Percentiles rank a stretch among this genome's conserved stretches.
Conservation (phyloP, 2,888 invertebrate species). For the Gari tellinella region DNA sequence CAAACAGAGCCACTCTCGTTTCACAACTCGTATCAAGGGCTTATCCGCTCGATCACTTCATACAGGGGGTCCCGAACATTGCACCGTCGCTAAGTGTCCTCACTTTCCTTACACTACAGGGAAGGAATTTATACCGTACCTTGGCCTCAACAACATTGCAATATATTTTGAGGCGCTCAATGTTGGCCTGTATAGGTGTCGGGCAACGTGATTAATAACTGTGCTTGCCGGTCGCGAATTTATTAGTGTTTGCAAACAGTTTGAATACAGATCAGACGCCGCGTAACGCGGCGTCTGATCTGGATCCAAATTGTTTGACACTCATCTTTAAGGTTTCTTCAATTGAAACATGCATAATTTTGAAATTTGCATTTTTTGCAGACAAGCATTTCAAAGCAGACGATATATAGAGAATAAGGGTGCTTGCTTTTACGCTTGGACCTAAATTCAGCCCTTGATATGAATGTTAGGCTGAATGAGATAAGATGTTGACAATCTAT, state of each 20-base stretch:
- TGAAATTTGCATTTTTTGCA: too few species aligned
- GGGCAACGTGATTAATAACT: constrained; percentile 41
- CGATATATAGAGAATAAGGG: constrained; percentile 37
- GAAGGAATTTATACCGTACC: constrained; percentile 30
- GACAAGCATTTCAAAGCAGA: too few species aligned
- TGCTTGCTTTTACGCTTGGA: constrained; percentile 17
- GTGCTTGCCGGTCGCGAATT: constrained; percentile 30
- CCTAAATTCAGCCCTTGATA: constrained; percentile 40
- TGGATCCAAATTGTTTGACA: too few species aligned
- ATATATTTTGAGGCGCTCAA: too few species aligned
- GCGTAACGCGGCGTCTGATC: too few species aligned
- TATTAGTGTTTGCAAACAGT: too few species aligned
- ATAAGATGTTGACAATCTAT: constrained; percentile 34
- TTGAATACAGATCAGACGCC: too few species aligned
- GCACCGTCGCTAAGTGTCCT: not conserved
- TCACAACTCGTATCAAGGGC: too few species aligned
- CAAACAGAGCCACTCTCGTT: too few species aligned
- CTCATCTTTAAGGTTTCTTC: too few species aligned
- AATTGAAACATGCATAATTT: too few species aligned
- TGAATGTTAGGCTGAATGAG: constrained; percentile 43
- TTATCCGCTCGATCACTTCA: too few species aligned
- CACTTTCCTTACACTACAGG: constrained; percentile 9
- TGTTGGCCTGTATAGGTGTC: constrained; percentile 24
- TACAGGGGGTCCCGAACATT: not conserved
- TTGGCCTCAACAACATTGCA: constrained; percentile 25